Percentiles rank a stretch among this genome's conserved stretches.
These are phyloP conservation scores for Cerastis rubricosa DNA, from an alignment of 2,888 invertebrate species.

Conservation along the genomic window DNA sequence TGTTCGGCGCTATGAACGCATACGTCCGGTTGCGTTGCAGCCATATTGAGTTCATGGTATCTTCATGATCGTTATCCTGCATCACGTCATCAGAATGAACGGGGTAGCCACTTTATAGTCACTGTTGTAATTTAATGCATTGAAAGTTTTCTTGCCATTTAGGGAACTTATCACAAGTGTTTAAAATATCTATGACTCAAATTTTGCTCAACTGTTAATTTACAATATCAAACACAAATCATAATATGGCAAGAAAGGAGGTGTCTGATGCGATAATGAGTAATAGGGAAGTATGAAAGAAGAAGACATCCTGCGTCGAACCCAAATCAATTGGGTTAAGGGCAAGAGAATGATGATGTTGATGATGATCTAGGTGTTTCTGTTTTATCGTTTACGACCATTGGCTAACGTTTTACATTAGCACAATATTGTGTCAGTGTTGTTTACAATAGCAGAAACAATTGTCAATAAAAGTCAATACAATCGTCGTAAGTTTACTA, in stretches of 20 bases:
- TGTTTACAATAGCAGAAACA: neutral
- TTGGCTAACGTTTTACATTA: neutral
- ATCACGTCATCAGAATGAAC: conserved; percentile 33
- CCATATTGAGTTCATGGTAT: conserved; percentile 75
- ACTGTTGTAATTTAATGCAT: neutral
- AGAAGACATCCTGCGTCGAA: too few relatives aligned
- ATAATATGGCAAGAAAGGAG: too few relatives aligned
- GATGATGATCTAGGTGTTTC: neutral
- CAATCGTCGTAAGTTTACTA: neutral
- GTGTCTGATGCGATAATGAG: too few relatives aligned
- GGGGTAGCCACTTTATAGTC: neutral
- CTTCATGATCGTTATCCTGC: conserved; percentile 40
- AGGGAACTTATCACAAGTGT: neutral
- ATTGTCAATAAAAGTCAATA: neutral
- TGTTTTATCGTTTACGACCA: neutral
- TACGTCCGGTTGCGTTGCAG: conserved; percentile 80
- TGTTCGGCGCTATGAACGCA: conserved; percentile 70
- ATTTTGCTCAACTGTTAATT: neutral
- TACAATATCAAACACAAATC: too few relatives aligned
- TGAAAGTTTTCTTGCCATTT: neutral
- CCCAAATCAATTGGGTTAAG: too few relatives aligned
- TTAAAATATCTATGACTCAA: neutral
- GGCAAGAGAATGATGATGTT: too few relatives aligned
- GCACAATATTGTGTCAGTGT: conserved; percentile 1
- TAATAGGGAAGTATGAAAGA: too few relatives aligned